phyloP scores from a whole-genome alignment of 2,888 invertebrate genomes.

The Agrilus cyanescens region DNA sequence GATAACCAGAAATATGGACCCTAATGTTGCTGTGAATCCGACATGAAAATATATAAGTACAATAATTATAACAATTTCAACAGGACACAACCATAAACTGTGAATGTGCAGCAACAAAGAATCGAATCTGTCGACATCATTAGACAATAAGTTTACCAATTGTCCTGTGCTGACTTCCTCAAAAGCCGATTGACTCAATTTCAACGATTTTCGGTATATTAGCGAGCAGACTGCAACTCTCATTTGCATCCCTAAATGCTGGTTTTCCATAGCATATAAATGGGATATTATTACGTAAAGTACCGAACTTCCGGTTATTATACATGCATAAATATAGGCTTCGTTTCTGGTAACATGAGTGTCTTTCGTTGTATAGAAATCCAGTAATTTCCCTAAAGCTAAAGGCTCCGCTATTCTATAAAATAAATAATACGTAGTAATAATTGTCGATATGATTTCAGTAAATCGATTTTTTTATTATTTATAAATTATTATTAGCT shows the following conservation, averaged over 20 bases:
- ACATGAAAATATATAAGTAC: constrained; percentile 51
- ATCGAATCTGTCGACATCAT: constrained; percentile 81
- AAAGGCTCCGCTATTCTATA: constrained; percentile 15
- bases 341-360: constrained; percentile 32
- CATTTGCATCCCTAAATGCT: constrained; percentile 74
- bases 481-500: too few relatives aligned
- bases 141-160: constrained; percentile 49
- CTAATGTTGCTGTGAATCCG: constrained; percentile 41
- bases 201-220: constrained; percentile 60
- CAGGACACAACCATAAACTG: constrained; percentile 68
- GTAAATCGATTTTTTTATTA: background rate
- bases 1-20: constrained; percentile 39
- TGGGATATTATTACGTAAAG: constrained; percentile 53
- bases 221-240: constrained; percentile 71
- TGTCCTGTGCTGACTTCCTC: constrained; percentile 69
- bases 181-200: constrained; percentile 62
- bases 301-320: constrained; percentile 58
- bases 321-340: constrained; percentile 66
- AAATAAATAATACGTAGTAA: background rate
- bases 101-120: constrained; percentile 65
- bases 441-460: background rate
- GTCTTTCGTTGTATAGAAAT: constrained; percentile 44
- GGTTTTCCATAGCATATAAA: constrained; percentile 75
- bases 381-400: constrained; percentile 44
- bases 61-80: constrained; percentile 61